Evolutionary conservation across 2,113 vertebrate species (phyloP).

Genomic region (Vidua chalybeata): DNA sequence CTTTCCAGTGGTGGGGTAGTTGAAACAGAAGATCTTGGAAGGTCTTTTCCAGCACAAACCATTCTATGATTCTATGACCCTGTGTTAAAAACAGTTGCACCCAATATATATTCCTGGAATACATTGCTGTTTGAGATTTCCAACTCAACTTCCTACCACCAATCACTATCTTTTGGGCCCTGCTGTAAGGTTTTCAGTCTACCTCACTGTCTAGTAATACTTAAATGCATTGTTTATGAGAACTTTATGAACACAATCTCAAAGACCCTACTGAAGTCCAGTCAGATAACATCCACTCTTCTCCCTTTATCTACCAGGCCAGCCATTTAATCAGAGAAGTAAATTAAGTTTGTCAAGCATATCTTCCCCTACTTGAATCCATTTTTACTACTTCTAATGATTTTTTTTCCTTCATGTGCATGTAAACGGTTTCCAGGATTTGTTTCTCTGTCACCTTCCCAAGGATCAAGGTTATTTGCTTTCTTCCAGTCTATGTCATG

Average conservation of each 20-base stretch:
- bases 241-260: background rate
- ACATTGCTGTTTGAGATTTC: background rate
- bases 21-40: background rate
- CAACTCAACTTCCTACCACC: no score
- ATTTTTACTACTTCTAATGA: background rate
- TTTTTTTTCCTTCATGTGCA: background rate
- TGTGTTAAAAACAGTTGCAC: background rate
- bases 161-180: background rate
- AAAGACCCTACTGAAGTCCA: background rate
- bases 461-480: background rate
- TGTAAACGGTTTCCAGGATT: background rate
- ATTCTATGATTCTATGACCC: background rate
- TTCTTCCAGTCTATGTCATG: background rate
- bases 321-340: background rate
- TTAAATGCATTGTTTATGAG: background rate
- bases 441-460: accelerated
- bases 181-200: background rate
- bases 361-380: background rate
- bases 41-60: background rate
- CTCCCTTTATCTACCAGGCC: background rate
- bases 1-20: no score
- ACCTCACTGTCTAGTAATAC: background rate
- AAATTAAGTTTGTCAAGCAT: background rate
- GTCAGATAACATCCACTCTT: background rate
- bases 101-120: background rate